Conservation (phyloP, 2,797 vertebrate species). For the Syngnathus acus region DNA sequence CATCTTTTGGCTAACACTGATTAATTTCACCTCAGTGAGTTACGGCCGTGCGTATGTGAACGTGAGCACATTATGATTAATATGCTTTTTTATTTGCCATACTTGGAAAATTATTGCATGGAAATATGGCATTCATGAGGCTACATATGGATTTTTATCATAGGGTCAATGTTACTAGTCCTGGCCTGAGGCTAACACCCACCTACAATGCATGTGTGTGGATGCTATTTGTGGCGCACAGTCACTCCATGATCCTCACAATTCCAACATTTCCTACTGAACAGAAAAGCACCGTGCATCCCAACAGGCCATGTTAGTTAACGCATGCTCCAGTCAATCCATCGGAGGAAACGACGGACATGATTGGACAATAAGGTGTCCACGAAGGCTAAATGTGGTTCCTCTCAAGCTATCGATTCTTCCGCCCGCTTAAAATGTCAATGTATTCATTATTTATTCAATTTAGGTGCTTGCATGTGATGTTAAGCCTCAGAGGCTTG, state of each 20-base stretch:
- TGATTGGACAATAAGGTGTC: constrained; percentile 56
- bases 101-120: neutral
- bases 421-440: constrained; percentile 60
- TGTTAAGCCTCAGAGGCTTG: constrained; percentile 33
- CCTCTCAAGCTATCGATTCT: constrained; percentile 65
- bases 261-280: constrained; percentile 12
- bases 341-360: constrained; percentile 55
- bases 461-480: constrained; percentile 37
- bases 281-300: constrained; percentile 31
- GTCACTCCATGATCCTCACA: neutral
- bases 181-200: neutral
- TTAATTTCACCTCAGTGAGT: constrained; percentile 52
- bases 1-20: constrained; percentile 37
- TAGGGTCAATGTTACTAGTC: neutral
- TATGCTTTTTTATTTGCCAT: constrained; percentile 6
- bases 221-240: constrained; percentile 6
- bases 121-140: neutral
- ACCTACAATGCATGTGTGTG: constrained; percentile 10
- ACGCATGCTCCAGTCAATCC: constrained; percentile 43
- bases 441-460: constrained; percentile 65
- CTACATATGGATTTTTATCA: neutral
- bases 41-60: constrained; percentile 29
- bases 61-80: constrained; percentile 7
- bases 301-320: constrained; percentile 43
- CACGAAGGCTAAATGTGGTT: constrained; percentile 43